Base-by-base conservation (phyloP, 1,140 invertebrate species). In the Adoxophyes honmai region DNA sequence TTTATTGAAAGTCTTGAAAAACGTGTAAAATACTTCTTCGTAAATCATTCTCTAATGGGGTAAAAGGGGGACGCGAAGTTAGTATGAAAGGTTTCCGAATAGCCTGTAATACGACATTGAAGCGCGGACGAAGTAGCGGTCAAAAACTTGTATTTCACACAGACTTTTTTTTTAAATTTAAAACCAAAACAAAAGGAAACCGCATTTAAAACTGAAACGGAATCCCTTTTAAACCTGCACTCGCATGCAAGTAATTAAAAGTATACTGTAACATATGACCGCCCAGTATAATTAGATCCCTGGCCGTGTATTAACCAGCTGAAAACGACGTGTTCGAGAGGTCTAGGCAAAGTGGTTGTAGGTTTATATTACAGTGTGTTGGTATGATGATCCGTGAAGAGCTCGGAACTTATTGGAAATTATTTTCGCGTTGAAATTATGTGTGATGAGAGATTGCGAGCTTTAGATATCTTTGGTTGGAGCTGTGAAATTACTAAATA, bases 241-340 rank as follows among this genome's bases (percentile, higher is more conserved):
- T 73, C 65, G 52, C 44, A 76, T 78, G 73, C 71, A 81, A 76
- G 73, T 81, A 81, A 81, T 81, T 81, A 81, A 81, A 81, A 76
- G 75, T 78, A 70, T 73, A 75, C 57, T 68, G 60, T 59, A 65
- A 64, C 57, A 52, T 48, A 48, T 16, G 13, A n/a, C 28, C 11
- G 42, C 52, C 74, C 70, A 66, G 48, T 52, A 1, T 62, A 53
- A n/a, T 13, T 56, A 34, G 73, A 71, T 9, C 72, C 55, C 6
- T n/a, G 42, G 37, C 15, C 15, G 16, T n/a, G 36, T 33, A 9
- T 1, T 39, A 15, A 14, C 10, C 7, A 34, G 13, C 5, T 21
- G 1, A n/a, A n/a, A n/a, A n/a, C n/a, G n/a, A n/a, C n/a, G n/a
- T n/a, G 21, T 16, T 34, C 21, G 53, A 13, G 56, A 33, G 72